Evolutionary conservation across 2,797 vertebrate genomes (phyloP).

Genomic region (Simalia tracyae): DNA sequence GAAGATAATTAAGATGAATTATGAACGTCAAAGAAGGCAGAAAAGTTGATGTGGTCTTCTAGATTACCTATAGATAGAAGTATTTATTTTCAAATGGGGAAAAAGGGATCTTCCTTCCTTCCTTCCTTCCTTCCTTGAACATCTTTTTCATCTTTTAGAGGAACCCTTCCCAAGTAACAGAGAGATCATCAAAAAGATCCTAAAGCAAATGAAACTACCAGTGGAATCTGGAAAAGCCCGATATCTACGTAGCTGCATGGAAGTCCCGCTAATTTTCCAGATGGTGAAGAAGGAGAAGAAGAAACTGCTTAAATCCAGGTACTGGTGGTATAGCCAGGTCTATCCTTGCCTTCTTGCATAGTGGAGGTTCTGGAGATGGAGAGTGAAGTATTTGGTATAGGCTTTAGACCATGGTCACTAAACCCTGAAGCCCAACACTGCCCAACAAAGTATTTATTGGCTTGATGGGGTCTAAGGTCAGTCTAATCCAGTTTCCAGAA

Average conservation of each 20-base stretch:
- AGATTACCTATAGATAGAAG: not conserved
- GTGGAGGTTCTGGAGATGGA: not conserved
- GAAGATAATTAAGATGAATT: no score
- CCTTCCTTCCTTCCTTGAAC: not conserved
- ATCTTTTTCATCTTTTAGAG: constrained; percentile 18
- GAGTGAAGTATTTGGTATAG: not conserved
- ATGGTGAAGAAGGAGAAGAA: constrained; percentile 70
- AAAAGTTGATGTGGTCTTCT: not conserved
- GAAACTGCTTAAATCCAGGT: constrained; percentile 72
- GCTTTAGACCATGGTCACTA: not conserved
- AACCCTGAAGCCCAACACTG: not conserved
- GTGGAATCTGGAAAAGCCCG: not conserved
- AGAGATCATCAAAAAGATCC: constrained; percentile 67
- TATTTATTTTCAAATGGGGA: not conserved
- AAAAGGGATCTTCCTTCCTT: not conserved
- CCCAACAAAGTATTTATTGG: not conserved
- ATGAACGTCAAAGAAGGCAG: no score
- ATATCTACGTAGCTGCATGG: constrained; percentile 66
- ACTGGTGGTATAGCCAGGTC: not conserved
- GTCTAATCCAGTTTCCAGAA: not conserved
- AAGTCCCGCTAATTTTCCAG: constrained; percentile 75
- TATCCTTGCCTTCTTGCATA: not conserved
- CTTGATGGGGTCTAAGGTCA: not conserved
- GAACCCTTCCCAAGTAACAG: constrained; percentile 48
- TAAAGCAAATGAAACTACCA: constrained; percentile 43